Base-by-base conservation (phyloP, 1,140 invertebrate genomes). In the Drosophila rhopaloa region DNA sequence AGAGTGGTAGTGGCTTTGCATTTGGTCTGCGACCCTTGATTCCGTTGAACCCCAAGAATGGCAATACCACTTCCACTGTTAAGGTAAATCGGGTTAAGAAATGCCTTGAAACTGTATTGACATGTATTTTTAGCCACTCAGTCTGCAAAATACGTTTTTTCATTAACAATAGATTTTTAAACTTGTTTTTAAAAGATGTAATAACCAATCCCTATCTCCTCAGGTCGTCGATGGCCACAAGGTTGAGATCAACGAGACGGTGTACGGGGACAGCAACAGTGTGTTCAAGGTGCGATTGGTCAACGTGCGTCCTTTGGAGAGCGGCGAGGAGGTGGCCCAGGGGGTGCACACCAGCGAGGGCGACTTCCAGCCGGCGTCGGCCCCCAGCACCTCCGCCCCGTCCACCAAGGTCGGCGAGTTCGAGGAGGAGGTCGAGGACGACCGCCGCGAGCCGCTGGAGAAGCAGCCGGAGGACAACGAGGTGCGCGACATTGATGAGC, bases 171-270 rank as follows among this genome's bases (percentile, higher is more conserved):
- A 24, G 24, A 24, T 24, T 24, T 4, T 24, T 24, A 24, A 24
- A 24, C 24, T 24, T 24, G 24, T 24, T 24, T 3, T 37, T 37
- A 37, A n/a, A 32, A 32, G 6, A 8, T 32, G 29, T 38, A 16
- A 66, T 66, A 3, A 44, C 4, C 5, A 35, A 19, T n/a, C 10
- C 10, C 2, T 38, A n/a, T 41, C 7, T 3, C 9, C 10, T 35
- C 14, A 92, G 91, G 75, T 92, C 47, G 84, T 92, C 24, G 76
- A 92, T 80, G 91, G 91, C 10, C 91, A 92, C 65, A 85, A 85
- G 60, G 74, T 92, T 24, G 91, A 92, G 70, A 86, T 92, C 46
- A 92, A 92, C 54, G 91, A 92, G 57, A 92, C 91, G 4, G 76
- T 81, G 3, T 91, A 88, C n/a, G 90, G 88, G 5, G 76, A 89